Conservation (phyloP, 2,888 invertebrate species). For the Bugula neritina region DNA sequence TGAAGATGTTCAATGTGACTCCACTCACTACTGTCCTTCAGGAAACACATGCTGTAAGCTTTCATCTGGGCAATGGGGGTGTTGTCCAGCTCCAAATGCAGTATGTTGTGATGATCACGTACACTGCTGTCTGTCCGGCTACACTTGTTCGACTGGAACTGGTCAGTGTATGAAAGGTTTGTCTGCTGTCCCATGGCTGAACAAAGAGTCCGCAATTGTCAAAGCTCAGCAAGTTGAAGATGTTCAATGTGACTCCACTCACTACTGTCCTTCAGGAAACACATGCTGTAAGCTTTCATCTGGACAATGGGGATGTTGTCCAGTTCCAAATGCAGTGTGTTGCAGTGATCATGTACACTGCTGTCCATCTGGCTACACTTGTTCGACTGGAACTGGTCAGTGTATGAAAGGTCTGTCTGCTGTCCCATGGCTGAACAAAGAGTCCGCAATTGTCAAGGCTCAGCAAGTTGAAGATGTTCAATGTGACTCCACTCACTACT, state of each 20-base stretch:
- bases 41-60: slow-evolving; percentile 33
- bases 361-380: slow-evolving; percentile 34
- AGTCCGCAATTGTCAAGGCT: background rate
- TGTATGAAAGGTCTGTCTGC: background rate
- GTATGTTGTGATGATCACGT: slow-evolving; percentile 37
- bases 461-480: background rate
- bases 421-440: slow-evolving; percentile 29
- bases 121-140: slow-evolving; percentile 37
- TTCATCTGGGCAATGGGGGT: slow-evolving; percentile 30
- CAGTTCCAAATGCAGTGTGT: slow-evolving; percentile 34
- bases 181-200: background rate
- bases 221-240: background rate
- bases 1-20: background rate
- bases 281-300: slow-evolving; percentile 32
- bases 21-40: slow-evolving; percentile 30
- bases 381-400: slow-evolving; percentile 29
- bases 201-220: background rate
- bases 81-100: slow-evolving; percentile 34
- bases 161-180: background rate
- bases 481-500: slow-evolving; percentile 22
- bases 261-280: slow-evolving; percentile 30
- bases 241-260: background rate
- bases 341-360: slow-evolving; percentile 39
- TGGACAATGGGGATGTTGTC: slow-evolving; percentile 33
- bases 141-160: slow-evolving; percentile 31